Conservation (phyloP, 2,888 invertebrate genomes). For the Lissocephala sabroskyi region DNA sequence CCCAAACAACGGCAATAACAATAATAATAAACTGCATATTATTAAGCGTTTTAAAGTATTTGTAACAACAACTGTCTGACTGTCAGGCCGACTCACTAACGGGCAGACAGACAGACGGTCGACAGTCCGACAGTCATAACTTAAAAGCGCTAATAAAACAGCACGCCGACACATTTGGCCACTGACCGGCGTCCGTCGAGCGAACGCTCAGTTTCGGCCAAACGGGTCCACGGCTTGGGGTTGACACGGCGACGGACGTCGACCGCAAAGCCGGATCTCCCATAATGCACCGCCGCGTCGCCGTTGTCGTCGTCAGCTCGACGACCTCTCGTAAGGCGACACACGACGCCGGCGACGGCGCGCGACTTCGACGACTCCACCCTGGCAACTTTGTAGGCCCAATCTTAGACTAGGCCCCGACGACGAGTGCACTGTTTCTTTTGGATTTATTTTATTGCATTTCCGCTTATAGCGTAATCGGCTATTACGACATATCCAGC, state of each 20-base stretch:
- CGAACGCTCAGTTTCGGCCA: too few relatives aligned
- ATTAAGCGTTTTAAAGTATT: slow-evolving; percentile 56
- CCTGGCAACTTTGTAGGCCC: neutral
- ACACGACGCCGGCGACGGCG: slow-evolving; percentile 5
- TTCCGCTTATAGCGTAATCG: too few relatives aligned
- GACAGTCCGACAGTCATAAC: slow-evolving; percentile 18
- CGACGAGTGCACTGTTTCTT: slow-evolving; percentile 1
- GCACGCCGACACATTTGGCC: slow-evolving; percentile 7
- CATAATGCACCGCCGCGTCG: too few relatives aligned
- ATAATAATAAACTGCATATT: slow-evolving; percentile 57
- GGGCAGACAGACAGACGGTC: neutral
- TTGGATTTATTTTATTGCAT: slow-evolving; percentile 4
- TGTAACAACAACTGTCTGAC: slow-evolving; percentile 41
- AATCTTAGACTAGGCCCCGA: neutral
- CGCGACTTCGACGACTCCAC: slow-evolving; percentile 24
- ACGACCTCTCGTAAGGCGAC: slow-evolving; percentile 58
- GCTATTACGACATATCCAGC: slow-evolving; percentile 32
- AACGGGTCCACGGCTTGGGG: too few relatives aligned
- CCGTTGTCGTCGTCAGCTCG: slow-evolving; percentile 25
- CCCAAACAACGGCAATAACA: slow-evolving; percentile 40
- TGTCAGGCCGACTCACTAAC: too few relatives aligned
- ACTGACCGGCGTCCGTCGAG: too few relatives aligned
- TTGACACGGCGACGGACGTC: too few relatives aligned
- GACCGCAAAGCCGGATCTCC: slow-evolving; percentile 48
- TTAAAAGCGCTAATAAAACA: slow-evolving; percentile 20